These are phyloP conservation scores for Marisa cornuarietis DNA, from an alignment of 1,140 invertebrate genomes.

Conservation along the genomic window DNA sequence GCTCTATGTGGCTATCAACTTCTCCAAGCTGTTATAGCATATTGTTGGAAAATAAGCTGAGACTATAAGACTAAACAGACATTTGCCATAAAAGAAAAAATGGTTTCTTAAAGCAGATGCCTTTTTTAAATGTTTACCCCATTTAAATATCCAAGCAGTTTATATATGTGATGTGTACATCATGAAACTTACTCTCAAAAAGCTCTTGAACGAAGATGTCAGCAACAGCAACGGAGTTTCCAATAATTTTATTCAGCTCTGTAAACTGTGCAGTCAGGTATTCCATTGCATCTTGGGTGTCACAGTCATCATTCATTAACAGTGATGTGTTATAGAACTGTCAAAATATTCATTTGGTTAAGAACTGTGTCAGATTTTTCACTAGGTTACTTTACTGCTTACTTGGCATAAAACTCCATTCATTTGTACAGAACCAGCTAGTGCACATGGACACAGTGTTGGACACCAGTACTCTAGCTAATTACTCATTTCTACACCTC, in stretches of 20 bases:
- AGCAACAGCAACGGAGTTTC: constrained; percentile 24
- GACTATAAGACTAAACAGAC: neutral
- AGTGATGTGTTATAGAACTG: constrained; percentile 50
- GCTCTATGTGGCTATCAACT: neutral
- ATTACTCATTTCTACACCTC: too few relatives aligned
- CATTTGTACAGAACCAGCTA: too few relatives aligned
- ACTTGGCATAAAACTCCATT: neutral
- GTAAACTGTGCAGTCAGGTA: constrained; percentile 38
- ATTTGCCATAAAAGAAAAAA: neutral
- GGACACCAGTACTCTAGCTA: too few relatives aligned
- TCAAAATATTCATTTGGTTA: neutral
- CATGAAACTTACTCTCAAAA: constrained; percentile 38
- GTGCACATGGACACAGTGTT: too few relatives aligned
- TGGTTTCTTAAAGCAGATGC: too few relatives aligned
- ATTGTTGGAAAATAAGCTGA: neutral
- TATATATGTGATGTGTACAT: neutral
- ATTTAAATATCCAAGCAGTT: too few relatives aligned
- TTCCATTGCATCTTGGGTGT: constrained; percentile 42
- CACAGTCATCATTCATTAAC: constrained; percentile 46
- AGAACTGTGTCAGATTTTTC: neutral
- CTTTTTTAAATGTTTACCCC: neutral
- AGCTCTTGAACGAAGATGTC: constrained; percentile 36
- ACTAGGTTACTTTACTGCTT: neutral
- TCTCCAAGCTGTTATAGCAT: neutral
- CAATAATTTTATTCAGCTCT: constrained; percentile 18